Conservation (phyloP, 2,113 vertebrate species). For the Thinocorus orbignyianus region DNA sequence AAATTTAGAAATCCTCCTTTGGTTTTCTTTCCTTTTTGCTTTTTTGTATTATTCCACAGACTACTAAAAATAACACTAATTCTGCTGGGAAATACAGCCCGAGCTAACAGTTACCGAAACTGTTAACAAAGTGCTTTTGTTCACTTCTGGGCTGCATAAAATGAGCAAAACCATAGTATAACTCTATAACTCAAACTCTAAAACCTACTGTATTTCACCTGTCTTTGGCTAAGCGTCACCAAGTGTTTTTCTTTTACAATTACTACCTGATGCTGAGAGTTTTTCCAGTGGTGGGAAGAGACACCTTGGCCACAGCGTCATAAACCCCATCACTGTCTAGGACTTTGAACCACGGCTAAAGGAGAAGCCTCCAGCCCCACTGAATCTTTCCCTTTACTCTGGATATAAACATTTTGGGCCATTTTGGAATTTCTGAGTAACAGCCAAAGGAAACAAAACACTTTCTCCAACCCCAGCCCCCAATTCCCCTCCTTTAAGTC, state of each 20-base stretch:
- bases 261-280: neutral
- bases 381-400: neutral
- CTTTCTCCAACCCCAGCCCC: neutral
- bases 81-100: conserved; percentile 37
- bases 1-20: conserved; percentile 51
- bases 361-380: neutral
- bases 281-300: neutral
- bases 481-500: neutral
- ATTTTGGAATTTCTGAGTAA: neutral
- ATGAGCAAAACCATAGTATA: neutral
- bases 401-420: rapidly evolving
- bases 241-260: neutral
- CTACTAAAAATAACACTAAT: conserved; percentile 34
- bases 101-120: conserved; percentile 27
- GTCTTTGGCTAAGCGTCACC: neutral
- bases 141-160: neutral
- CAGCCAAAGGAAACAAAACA: rapidly evolving
- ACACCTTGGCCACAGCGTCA: neutral
- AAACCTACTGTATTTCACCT: neutral
- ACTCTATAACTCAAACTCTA: neutral
- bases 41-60: conserved; percentile 10
- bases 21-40: neutral
- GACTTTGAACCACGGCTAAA: neutral
- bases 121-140: conserved; percentile 40
- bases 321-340: rapidly evolving